These are phyloP conservation scores for Neofelis nebulosa DNA, from an alignment of 2,113 vertebrate genomes.

Conservation along the genomic window DNA sequence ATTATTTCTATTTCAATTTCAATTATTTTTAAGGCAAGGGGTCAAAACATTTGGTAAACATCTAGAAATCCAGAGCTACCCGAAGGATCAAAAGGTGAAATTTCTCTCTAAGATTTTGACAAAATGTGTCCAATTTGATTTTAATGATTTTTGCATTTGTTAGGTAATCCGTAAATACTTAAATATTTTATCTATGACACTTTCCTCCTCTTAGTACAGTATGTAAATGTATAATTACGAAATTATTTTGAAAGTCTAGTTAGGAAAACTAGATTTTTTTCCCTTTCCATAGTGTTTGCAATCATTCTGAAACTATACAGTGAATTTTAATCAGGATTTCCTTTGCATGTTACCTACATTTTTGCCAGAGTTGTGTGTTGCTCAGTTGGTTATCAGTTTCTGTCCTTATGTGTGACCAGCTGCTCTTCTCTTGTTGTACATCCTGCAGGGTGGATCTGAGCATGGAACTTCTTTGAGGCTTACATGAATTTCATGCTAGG, in stretches of 20 bases:
- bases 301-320: neutral
- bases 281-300: neutral
- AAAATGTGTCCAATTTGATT: neutral
- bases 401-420: neutral
- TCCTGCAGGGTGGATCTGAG: neutral
- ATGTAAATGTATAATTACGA: neutral
- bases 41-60: neutral
- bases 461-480: neutral
- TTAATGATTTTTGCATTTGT: neutral
- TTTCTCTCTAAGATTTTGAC: neutral
- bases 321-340: neutral
- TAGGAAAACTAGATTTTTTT: neutral
- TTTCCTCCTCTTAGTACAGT: neutral
- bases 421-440: neutral
- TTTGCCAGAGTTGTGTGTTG: neutral
- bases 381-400: neutral
- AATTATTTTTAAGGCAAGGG: neutral
- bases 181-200: neutral
- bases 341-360: neutral
- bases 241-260: neutral
- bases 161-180: neutral
- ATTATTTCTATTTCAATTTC: neutral
- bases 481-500: neutral
- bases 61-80: neutral
- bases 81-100: neutral